phyloP scores from a whole-genome alignment of 2,888 invertebrate species.

The Acanthacorydalis orientalis region DNA sequence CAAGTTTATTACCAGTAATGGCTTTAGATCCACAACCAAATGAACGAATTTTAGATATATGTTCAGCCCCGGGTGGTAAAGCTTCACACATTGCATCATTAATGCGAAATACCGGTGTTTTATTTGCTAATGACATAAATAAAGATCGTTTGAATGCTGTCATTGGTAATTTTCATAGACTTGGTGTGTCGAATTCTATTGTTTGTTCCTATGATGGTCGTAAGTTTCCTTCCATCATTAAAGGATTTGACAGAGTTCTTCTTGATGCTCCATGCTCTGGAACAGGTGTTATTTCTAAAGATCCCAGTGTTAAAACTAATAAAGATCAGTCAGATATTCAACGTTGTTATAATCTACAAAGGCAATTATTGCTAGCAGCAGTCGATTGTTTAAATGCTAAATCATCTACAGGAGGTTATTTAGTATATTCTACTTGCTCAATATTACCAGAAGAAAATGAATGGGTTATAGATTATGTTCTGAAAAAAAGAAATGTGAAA shows the following conservation, averaged over 20 bases:
- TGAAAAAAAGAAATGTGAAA: constrained; percentile 86
- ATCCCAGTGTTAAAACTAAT: constrained; percentile 86
- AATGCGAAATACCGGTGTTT: constrained; percentile 94
- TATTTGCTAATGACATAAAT: constrained; percentile 94
- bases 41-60: constrained; percentile 90
- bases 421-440: constrained; percentile 98
- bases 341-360: constrained; percentile 81
- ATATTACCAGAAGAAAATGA: constrained; percentile 97
- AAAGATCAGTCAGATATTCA: constrained; percentile 83
- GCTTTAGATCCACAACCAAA: constrained; percentile 93
- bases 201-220: constrained; percentile 82
- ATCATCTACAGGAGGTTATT: constrained; percentile 80
- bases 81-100: constrained; percentile 93
- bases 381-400: constrained; percentile 91
- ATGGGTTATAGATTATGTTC: constrained; percentile 87
- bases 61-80: constrained; percentile 97
- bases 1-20: constrained; percentile 95
- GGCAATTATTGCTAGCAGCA: constrained; percentile 83
- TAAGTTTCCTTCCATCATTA: constrained; percentile 66
- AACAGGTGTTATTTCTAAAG: constrained; percentile 95
- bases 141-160: constrained; percentile 79
- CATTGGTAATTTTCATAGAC: constrained; percentile 88
- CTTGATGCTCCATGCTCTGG: constrained; percentile 98
- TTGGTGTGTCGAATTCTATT: constrained; percentile 88
- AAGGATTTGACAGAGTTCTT: constrained; percentile 87